These are phyloP conservation scores for Eupithecia tripunctaria DNA, from an alignment of 2,888 invertebrate genomes.

Conservation along the genomic window DNA sequence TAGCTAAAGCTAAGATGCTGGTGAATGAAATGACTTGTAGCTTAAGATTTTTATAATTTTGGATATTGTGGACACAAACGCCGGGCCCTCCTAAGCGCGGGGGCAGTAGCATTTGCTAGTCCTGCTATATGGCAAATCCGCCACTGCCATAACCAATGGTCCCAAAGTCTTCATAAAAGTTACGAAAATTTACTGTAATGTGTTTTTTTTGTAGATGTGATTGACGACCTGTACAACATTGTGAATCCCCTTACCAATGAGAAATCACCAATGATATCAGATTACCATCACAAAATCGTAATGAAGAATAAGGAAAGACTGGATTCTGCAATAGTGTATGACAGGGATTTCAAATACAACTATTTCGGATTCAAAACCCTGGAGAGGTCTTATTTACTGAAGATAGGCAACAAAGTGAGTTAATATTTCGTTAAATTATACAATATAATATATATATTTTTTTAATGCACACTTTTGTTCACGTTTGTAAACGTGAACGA, in stretches of 20 bases:
- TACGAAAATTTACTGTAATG: background rate
- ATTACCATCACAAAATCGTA: slow-evolving; percentile 91
- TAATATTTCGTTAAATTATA: background rate
- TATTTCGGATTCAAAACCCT: slow-evolving; percentile 99
- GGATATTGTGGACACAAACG: too few species aligned
- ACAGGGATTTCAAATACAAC: slow-evolving; percentile 98
- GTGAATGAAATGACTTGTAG: too few species aligned
- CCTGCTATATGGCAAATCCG: too few species aligned
- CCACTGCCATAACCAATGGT: too few species aligned
- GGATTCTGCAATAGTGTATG: slow-evolving; percentile 98
- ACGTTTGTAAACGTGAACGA: too few species aligned
- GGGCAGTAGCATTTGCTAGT: too few species aligned
- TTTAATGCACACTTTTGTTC: too few species aligned
- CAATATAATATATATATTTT: too few species aligned
- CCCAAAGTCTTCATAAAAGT: background rate
- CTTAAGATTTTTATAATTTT: too few species aligned
- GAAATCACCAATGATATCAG: slow-evolving; percentile 93
- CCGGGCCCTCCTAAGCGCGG: too few species aligned
- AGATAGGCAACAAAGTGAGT: slow-evolving; percentile 91
- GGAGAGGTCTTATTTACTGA: slow-evolving; percentile 96
- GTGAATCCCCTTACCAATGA: slow-evolving; percentile 89
- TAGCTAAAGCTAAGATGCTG: too few species aligned
- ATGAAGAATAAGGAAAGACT: slow-evolving; percentile 94
- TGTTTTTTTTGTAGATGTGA: slow-evolving; percentile 89
- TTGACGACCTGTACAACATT: slow-evolving; percentile 92